Evolutionary conservation across 2,888 invertebrate species (phyloP).

Genomic region (Callinectes sapidus): DNA sequence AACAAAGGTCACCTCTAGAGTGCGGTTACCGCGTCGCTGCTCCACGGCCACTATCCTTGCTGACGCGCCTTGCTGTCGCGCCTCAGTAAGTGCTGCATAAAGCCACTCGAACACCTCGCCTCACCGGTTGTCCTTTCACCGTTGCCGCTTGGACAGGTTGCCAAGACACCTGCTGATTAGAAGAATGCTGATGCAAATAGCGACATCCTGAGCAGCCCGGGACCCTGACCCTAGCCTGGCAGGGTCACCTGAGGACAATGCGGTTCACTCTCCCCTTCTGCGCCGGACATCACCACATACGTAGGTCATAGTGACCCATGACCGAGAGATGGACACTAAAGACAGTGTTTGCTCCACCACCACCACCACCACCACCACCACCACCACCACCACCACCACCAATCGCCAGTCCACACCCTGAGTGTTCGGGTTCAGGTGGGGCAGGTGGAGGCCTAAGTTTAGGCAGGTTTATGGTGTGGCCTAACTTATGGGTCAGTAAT

Average conservation of each 20-base stretch:
- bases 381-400: neutral
- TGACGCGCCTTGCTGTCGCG: neutral
- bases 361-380: too few species aligned
- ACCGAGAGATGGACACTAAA: neutral
- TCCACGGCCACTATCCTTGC: neutral
- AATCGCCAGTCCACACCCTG: neutral
- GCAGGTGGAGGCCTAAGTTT: neutral
- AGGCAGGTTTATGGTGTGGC: neutral
- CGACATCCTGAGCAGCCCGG: neutral
- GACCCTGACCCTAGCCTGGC: neutral
- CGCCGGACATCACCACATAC: neutral
- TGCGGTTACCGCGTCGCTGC: constrained; percentile 22
- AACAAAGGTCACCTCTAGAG: constrained; percentile 22
- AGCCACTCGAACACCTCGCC: neutral
- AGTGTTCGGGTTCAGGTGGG: neutral
- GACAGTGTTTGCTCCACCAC: neutral
- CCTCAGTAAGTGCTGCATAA: neutral
- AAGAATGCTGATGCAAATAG: neutral
- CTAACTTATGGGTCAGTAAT: constrained; percentile 16
- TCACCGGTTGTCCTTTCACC: neutral
- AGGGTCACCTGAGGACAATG: constrained; percentile 6
- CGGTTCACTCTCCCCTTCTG: neutral
- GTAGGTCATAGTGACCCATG: neutral
- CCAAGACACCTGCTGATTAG: neutral
- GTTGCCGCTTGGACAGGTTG: neutral